Percentiles rank a stretch among this genome's conserved stretches.
Conservation (phyloP, 2,888 invertebrate genomes). For the Galerucella calmariensis region DNA sequence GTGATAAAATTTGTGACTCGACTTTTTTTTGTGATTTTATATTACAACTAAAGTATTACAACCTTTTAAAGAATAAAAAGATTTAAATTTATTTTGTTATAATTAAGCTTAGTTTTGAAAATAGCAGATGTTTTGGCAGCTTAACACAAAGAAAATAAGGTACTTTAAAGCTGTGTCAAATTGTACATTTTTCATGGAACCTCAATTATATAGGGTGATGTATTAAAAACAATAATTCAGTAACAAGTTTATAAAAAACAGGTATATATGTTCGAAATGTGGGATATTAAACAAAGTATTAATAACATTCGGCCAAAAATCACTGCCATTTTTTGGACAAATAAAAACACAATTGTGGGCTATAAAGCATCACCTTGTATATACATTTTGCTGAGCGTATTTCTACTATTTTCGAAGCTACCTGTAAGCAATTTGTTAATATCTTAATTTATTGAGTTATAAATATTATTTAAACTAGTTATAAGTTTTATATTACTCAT, state of each 20-base stretch:
- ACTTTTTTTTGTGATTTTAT: background rate
- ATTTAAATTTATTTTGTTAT: conserved; percentile 16
- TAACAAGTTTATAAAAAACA: background rate
- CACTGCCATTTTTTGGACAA: background rate
- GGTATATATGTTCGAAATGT: background rate
- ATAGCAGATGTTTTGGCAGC: conserved; percentile 21
- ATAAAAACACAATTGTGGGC: background rate
- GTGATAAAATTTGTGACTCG: background rate
- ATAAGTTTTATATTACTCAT: conserved; percentile 35
- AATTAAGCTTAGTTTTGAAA: conserved; percentile 10
- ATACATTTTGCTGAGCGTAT: conserved; percentile 7
- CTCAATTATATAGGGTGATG: background rate
- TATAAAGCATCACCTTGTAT: conserved; percentile 5
- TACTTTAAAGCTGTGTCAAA: conserved; percentile 18
- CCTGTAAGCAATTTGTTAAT: conserved; percentile 28
- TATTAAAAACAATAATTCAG: background rate
- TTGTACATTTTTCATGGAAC: conserved; percentile 9
- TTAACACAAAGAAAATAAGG: conserved; percentile 6
- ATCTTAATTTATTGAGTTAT: conserved; percentile 30
- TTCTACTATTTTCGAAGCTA: conserved; percentile 20
- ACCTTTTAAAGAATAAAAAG: conserved; percentile 5
- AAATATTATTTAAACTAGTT: conserved; percentile 27
- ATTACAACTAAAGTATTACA: background rate
- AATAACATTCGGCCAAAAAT: background rate
- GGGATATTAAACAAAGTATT: background rate